Base-by-base conservation (phyloP, 1,140 invertebrate genomes). In the Leptinotarsa undecemlineata region DNA sequence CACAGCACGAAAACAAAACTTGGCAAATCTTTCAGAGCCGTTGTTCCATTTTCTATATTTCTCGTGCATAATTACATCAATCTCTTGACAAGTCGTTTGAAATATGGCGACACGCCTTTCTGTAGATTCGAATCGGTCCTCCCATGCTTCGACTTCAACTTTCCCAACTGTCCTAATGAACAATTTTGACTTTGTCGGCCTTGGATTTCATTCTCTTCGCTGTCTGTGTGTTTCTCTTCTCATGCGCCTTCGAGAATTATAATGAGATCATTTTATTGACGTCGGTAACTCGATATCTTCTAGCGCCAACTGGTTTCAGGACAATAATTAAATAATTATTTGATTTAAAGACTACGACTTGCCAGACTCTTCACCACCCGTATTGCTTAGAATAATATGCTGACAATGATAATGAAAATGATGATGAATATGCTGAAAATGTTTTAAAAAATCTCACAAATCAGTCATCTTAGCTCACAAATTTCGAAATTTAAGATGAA, bases 141-240 rank as follows among this genome's bases (percentile, higher is more conserved):
- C 64, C 64, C 64, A 67, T 67, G 64, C 23, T 67, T 26, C 64
- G 64, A 67, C 23, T 67, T 67, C 17, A 67, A 67, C 23, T n/a
- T 67, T 23, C 42, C 64, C 23, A 67, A 67, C 64, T 67, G 64
- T 67, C 64, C 42, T 67, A 67, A 67, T 67, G 64, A 67, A 67
- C 64, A 33, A 67, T 67, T 67, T 67, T 67, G n/a, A 67, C 64
- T 67, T 67, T 67, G 64, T 67, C 64, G 64, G 64, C 42, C 64
- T 42, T 42, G 23, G n/a, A 67, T 42, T 23, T 67, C 26, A 67
- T 67, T 67, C 64, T 67, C 64, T 67, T 42, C 64, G 64, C 64
- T 67, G 64, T 67, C 64, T 67, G 64, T 67, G 64, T 23, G 51
- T 57, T 57, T 57, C 51, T 57, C 51, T 57, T 57, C 51, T 57